phyloP scores from a whole-genome alignment of 1,140 invertebrate genomes.

The Macrotrachela quadricornifera region DNA sequence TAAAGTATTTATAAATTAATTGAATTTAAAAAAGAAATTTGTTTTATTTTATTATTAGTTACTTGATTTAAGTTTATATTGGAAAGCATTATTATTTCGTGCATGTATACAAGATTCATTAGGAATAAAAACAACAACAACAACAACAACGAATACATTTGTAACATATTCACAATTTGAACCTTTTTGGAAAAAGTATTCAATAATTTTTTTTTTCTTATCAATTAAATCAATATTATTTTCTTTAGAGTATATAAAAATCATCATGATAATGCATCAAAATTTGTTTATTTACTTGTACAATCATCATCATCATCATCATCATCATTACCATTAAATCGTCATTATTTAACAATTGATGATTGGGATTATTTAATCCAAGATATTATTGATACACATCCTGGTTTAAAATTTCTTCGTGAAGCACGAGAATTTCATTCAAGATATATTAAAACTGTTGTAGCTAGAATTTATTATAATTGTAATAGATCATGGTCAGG shows the following conservation, averaged over 20 bases:
- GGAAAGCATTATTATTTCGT: slow-evolving; percentile 74
- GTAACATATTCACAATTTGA: slow-evolving; percentile 56
- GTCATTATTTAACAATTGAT: slow-evolving; percentile 35
- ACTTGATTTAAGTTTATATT: slow-evolving; percentile 51
- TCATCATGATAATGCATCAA: slow-evolving; percentile 61
- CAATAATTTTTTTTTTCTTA: neutral
- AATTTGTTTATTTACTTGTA: slow-evolving; percentile 59
- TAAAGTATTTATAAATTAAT: too few relatives aligned
- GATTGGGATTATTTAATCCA: slow-evolving; percentile 76
- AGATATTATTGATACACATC: slow-evolving; percentile 97
- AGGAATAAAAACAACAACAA: slow-evolving; percentile 38
- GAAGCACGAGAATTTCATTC: slow-evolving; percentile 96
- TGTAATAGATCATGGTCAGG: slow-evolving; percentile 94
- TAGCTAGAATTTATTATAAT: slow-evolving; percentile 91
- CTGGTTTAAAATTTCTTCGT: slow-evolving; percentile 80
- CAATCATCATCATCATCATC: slow-evolving; percentile 15
- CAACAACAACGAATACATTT: slow-evolving; percentile 44
- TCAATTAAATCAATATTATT: neutral
- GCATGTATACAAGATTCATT: slow-evolving; percentile 25
- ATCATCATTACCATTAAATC: slow-evolving; percentile 16
- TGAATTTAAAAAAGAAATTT: too few relatives aligned
- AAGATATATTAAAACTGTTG: slow-evolving; percentile 84
- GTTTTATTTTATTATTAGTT: neutral
- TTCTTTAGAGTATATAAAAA: slow-evolving; percentile 13
- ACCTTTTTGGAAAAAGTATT: slow-evolving; percentile 57